Conservation (phyloP, 2,113 vertebrate genomes). For the Crocuta crocuta region DNA sequence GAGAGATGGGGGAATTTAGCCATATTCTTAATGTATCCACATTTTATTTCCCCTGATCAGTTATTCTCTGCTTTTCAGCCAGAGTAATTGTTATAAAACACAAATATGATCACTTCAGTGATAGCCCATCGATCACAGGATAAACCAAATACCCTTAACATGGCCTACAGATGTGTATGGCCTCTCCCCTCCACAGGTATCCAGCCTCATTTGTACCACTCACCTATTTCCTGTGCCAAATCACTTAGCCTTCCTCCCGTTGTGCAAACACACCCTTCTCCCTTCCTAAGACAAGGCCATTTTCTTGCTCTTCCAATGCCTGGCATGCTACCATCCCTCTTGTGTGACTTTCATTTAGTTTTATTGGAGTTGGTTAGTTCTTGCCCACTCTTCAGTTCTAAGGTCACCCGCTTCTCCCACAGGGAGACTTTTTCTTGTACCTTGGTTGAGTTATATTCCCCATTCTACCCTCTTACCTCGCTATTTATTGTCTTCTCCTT, state of each 20-base stretch:
- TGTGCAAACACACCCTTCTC: neutral
- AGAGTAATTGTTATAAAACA: neutral
- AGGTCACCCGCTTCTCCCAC: neutral
- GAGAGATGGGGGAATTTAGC: too few relatives aligned
- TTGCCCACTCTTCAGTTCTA: neutral
- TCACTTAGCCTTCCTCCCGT: neutral
- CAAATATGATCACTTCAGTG: neutral
- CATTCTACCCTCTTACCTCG: neutral
- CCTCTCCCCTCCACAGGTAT: neutral
- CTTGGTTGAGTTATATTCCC: neutral
- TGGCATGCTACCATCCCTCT: neutral
- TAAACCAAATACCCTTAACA: neutral
- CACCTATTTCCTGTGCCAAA: neutral
- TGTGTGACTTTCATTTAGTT: neutral
- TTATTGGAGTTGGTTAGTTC: neutral
- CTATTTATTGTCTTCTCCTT: neutral
- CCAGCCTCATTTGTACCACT: neutral
- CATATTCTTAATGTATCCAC: neutral
- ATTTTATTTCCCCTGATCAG: neutral
- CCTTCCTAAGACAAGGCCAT: neutral
- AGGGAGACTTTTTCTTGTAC: neutral
- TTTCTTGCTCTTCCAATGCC: neutral
- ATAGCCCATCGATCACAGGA: neutral
- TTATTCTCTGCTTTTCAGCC: neutral
- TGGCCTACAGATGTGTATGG: too few relatives aligned